Base-by-base conservation (phyloP, 1,140 invertebrate species). In the Aethina tumida region DNA sequence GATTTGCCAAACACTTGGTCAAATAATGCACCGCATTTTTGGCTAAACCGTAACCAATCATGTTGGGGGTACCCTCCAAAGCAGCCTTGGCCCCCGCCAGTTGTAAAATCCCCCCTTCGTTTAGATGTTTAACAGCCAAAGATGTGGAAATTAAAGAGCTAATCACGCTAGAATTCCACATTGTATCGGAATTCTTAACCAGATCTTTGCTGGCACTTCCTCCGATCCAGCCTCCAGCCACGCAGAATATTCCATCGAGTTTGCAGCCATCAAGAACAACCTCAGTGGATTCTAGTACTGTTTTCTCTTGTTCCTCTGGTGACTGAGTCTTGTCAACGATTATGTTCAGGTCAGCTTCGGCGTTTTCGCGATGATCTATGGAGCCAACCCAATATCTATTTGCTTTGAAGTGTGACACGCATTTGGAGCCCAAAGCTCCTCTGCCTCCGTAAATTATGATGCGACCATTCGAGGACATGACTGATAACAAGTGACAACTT, bases 151-250 rank as follows among this genome's bases (percentile, higher is more conserved):
- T 95, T 13, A 78, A 67, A 1, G 93, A 97, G 45, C 87, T 92
- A 91, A 93, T 97, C 5, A 98, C 89, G 60, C 90, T 96, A 59
- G 98, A 95, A 41, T 84, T 83, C 87, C 90, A 95, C 90, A 97
- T 97, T 12, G 92, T 56, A 55, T 97, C 91, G 15, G 82, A 68
- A 63, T 85, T 93, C 60, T 91, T 90, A 10, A 92, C 70, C 50
- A 97, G 79, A 59, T 93, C 87, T 67, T 81, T 78, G n/a, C 70
- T 67, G 31, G 90, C 83, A 69, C 85, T 86, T 22, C 84, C 84
- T 52, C 95, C 95, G 28, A 94, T 92, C 96, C 96, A 99, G 25
- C 97, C 97, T 20, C 35, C 96, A 41, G 96, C 96, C 10, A 99
- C 95, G 68, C 95, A 98, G 48, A 99, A 84, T 28, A 99, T 77